A percentile compares a stretch with the other conserved stretches of the same genome.
These are phyloP conservation scores for Ictidomys tridecemlineatus DNA, from an alignment of 2,113 vertebrate genomes.

Conservation along the genomic window DNA sequence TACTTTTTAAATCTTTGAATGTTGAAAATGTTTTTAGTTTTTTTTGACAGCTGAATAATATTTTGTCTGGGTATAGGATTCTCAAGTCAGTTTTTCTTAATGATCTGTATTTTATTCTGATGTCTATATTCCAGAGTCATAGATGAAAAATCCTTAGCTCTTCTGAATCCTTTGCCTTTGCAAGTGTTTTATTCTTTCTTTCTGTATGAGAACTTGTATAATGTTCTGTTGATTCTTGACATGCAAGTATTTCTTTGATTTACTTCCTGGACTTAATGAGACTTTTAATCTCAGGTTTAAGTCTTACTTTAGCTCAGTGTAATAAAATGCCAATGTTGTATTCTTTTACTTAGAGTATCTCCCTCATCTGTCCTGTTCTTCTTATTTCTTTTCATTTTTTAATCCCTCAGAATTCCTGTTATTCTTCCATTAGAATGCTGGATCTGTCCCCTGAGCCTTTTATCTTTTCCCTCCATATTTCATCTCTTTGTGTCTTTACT, in stretches of 20 bases:
- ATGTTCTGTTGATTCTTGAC: conserved; percentile 76
- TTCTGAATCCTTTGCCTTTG: conserved; percentile 50
- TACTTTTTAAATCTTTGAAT: conserved; percentile 35
- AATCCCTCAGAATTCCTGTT: conserved; percentile 30
- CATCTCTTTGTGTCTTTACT: neutral
- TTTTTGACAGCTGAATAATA: conserved; percentile 56
- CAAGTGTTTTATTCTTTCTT: conserved; percentile 30
- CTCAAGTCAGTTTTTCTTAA: conserved; percentile 57
- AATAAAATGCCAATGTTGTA: neutral
- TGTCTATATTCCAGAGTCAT: conserved; percentile 46
- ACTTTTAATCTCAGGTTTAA: conserved; percentile 64
- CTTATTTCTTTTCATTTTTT: neutral
- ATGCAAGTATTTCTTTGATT: conserved; percentile 76
- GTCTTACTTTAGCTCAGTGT: conserved; percentile 37
- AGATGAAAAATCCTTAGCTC: conserved; percentile 65
- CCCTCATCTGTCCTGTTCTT: neutral
- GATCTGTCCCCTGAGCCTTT: neutral
- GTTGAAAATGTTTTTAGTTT: conserved; percentile 65
- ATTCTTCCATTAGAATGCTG: neutral
- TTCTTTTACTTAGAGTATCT: conserved; percentile 37
- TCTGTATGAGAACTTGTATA: conserved; percentile 60
- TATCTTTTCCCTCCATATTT: neutral
- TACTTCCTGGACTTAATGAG: conserved; percentile 72
- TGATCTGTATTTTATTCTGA: conserved; percentile 49
- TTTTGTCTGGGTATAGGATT: conserved; percentile 63